Evolutionary conservation across 2,113 vertebrate genomes (phyloP).

Genomic region (Harpagus bidentatus): DNA sequence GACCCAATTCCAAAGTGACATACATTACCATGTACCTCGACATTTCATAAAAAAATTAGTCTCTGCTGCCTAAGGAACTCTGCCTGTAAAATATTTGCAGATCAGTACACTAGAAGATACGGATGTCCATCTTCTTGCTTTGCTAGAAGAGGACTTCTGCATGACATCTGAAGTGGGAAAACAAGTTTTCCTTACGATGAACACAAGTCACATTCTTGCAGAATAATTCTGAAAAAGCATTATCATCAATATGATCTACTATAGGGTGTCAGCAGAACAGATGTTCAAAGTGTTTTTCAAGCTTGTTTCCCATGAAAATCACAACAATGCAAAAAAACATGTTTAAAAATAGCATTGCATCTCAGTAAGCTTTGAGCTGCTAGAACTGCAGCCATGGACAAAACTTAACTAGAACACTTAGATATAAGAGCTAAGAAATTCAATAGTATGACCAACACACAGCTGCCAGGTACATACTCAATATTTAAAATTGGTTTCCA

Average conservation of each 20-base stretch:
- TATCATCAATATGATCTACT: neutral
- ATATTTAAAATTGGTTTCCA: neutral
- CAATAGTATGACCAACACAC: neutral
- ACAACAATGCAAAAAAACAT: neutral
- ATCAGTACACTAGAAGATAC: neutral
- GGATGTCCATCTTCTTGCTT: neutral
- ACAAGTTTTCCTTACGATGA: neutral
- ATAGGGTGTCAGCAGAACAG: neutral
- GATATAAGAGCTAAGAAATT: neutral
- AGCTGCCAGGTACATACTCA: neutral
- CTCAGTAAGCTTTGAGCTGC: neutral
- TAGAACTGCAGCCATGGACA: neutral
- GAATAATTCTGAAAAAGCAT: neutral
- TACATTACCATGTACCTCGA: no score
- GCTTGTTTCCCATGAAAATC: neutral
- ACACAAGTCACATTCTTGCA: neutral
- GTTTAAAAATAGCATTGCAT: neutral
- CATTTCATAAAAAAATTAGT: neutral
- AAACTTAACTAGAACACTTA: neutral
- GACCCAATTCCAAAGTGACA: neutral
- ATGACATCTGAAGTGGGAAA: neutral
- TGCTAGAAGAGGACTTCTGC: neutral
- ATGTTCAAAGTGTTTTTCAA: neutral
- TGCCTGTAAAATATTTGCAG: neutral
- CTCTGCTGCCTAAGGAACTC: neutral